These are phyloP conservation scores for Catostomus latipinnis DNA, from an alignment of 2,797 vertebrate genomes.

Conservation along the genomic window DNA sequence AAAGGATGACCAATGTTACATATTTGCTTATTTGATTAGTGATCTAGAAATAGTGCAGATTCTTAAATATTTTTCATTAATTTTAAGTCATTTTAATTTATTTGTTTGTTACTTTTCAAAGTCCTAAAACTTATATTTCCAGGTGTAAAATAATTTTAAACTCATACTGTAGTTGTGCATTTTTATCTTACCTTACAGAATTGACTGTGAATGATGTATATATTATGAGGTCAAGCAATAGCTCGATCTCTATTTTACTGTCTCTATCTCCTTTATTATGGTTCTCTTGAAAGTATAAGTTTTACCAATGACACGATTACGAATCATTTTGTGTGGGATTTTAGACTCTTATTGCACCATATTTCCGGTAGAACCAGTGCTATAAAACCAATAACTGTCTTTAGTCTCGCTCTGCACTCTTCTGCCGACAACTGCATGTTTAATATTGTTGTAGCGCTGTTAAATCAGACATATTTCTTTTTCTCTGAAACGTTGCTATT, in stretches of 20 bases:
- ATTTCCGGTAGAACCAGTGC: constrained; percentile 22
- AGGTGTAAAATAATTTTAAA: too few relatives aligned
- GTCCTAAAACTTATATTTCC: too few relatives aligned
- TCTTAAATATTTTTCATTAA: too few relatives aligned
- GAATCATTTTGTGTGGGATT: constrained; percentile 27
- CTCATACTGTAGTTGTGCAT: too few relatives aligned
- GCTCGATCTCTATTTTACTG: not conserved
- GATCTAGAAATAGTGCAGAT: too few relatives aligned
- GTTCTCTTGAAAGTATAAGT: constrained; percentile 9
- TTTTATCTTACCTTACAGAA: not conserved
- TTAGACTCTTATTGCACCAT: constrained; percentile 41
- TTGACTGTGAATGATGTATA: not conserved
- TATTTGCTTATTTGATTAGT: too few relatives aligned
- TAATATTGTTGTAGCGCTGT: constrained; percentile 53
- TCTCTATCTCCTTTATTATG: not conserved
- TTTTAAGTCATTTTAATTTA: too few relatives aligned
- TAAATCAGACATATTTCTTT: constrained; percentile 40
- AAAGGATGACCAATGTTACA: too few relatives aligned
- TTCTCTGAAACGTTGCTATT: constrained; percentile 52
- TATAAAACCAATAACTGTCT: constrained; percentile 40
- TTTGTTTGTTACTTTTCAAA: too few relatives aligned
- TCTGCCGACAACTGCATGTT: constrained; percentile 31
- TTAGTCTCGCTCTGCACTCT: constrained; percentile 30
- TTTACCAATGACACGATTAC: constrained; percentile 32
- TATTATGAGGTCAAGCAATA: not conserved